phyloP scores from a whole-genome alignment of 2,888 invertebrate genomes.

The Myathropa florea region DNA sequence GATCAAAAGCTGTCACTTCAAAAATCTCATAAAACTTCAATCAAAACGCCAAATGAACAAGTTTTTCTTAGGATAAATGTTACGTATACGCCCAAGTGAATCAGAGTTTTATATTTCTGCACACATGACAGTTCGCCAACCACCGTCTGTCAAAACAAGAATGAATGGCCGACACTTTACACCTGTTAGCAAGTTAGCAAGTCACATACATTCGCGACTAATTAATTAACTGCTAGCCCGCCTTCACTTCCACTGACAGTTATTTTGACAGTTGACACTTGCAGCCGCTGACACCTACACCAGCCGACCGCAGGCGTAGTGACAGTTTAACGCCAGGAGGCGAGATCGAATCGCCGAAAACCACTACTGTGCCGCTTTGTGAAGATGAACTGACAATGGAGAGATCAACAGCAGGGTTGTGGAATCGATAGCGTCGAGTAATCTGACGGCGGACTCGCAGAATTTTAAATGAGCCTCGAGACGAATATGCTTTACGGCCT shows the following conservation, averaged over 20 bases:
- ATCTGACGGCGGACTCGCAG: background rate
- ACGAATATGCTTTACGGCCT: background rate
- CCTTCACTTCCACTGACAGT: background rate
- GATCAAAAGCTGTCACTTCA: too few relatives aligned
- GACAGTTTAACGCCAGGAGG: background rate
- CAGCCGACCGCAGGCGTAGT: background rate
- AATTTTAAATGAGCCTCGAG: background rate
- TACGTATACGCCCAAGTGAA: too few relatives aligned
- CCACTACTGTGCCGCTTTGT: background rate
- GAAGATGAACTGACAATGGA: background rate
- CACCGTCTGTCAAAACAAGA: background rate
- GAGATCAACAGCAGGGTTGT: background rate
- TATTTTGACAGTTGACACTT: background rate
- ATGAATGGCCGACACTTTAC: background rate
- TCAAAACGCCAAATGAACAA: too few relatives aligned
- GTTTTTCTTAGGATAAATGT: too few relatives aligned
- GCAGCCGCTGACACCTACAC: background rate
- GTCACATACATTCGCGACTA: background rate
- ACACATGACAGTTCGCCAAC: background rate
- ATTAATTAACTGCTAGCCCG: background rate
- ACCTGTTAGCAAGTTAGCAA: background rate
- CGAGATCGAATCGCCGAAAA: background rate
- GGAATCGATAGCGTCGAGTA: too few relatives aligned
- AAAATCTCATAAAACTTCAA: too few relatives aligned
- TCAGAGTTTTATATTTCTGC: background rate